Conservation (phyloP, 1,140 invertebrate species). For the Cheumatopsyche charites region DNA sequence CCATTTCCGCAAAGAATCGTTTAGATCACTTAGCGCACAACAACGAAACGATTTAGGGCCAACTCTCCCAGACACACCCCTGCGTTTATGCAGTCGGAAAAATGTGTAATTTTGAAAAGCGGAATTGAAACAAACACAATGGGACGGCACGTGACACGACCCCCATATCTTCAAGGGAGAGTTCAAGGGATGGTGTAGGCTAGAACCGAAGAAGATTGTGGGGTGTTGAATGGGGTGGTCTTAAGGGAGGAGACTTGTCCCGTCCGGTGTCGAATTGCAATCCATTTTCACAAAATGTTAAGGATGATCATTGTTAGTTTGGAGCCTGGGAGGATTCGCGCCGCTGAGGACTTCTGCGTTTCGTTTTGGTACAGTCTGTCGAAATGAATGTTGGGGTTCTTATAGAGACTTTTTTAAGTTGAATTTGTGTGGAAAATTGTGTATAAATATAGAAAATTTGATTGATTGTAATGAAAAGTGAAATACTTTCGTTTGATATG, state of each 20-base stretch:
- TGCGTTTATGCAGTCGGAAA: conserved; percentile 8
- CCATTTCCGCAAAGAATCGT: too few relatives aligned
- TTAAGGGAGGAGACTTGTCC: conserved; percentile 5
- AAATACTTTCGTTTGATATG: too few relatives aligned
- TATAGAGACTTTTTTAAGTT: too few relatives aligned
- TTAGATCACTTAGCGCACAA: too few relatives aligned
- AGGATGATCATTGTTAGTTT: conserved; percentile 39
- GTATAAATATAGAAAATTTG: too few relatives aligned
- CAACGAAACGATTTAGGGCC: too few relatives aligned
- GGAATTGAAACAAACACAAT: conserved; percentile 45
- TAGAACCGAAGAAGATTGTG: neutral
- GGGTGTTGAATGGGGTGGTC: neutral
- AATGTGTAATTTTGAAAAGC: conserved; percentile 26
- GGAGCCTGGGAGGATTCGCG: conserved; percentile 14
- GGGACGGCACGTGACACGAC: conserved; percentile 27
- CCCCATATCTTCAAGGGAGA: neutral
- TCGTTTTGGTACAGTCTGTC: conserved; percentile 6
- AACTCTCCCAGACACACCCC: neutral
- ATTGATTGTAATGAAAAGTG: too few relatives aligned
- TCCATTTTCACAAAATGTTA: conserved; percentile 46
- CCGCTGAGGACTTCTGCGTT: conserved; percentile 15
- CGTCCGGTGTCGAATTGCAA: conserved; percentile 46
- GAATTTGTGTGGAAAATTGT: too few relatives aligned
- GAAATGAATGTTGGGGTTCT: neutral
- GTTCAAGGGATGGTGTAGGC: too few relatives aligned